Conservation (phyloP, 2,888 invertebrate species). For the Tipula helvola region DNA sequence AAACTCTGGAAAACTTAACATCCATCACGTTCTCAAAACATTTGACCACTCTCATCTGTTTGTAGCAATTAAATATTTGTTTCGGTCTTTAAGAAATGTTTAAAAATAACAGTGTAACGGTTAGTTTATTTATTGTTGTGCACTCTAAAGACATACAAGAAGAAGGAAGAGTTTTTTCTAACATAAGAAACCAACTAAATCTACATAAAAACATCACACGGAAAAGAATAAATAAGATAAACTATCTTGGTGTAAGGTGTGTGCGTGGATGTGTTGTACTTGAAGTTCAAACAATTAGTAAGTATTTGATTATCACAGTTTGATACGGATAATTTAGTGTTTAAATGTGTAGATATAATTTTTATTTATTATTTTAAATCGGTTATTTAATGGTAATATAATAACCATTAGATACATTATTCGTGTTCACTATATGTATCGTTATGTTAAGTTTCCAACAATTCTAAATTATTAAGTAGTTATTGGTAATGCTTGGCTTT, state of each 20-base stretch:
- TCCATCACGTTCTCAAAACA: neutral
- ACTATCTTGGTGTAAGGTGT: neutral
- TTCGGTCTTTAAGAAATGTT: neutral
- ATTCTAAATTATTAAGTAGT: neutral
- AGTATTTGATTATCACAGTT: neutral
- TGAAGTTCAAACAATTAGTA: neutral
- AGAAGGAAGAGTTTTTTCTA: neutral
- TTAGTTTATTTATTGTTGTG: neutral
- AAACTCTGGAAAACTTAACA: neutral
- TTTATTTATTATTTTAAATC: neutral
- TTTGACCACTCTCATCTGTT: neutral
- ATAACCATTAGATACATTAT: neutral
- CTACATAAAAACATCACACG: neutral
- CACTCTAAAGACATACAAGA: neutral
- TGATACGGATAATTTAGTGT: neutral
- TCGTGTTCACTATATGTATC: neutral
- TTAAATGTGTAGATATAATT: neutral
- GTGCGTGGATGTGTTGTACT: neutral
- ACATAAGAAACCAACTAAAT: neutral
- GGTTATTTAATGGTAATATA: neutral
- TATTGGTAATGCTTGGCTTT: neutral
- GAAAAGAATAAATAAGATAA: neutral
- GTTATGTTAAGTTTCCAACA: neutral
- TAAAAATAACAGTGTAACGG: neutral
- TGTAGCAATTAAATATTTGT: neutral